Evolutionary conservation across 1,140 invertebrate genomes (phyloP).

Genomic region (Caerostris extrusa): DNA sequence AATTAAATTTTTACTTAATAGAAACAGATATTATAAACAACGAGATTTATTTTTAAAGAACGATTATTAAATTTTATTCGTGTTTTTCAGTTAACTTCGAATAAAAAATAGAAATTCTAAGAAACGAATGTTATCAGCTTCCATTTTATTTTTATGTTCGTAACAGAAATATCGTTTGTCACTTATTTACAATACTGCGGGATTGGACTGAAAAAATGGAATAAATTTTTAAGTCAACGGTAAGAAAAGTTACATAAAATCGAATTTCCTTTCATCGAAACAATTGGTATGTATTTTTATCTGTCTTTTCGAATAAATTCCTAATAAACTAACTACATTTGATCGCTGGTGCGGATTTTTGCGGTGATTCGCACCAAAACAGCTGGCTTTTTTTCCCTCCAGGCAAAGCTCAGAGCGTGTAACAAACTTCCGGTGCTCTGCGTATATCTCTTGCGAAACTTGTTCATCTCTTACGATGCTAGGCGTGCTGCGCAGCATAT

Average conservation of each 20-base stretch:
- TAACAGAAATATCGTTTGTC: no score
- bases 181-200: no score
- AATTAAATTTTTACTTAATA: no score
- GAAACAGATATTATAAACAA: no score
- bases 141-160: no score
- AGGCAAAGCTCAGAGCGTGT: neutral
- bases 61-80: no score
- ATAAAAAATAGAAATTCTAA: no score
- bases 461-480: slow-evolving; percentile 21
- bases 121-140: no score
- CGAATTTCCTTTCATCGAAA: neutral
- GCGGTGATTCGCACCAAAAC: slow-evolving; percentile 25
- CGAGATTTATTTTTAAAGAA: no score
- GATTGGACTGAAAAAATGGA: no score
- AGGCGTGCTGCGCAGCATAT: slow-evolving; percentile 37
- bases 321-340: neutral
- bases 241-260: neutral
- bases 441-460: slow-evolving; percentile 20
- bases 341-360: slow-evolving; percentile 18
- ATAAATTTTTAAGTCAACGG: neutral
- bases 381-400: neutral
- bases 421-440: slow-evolving; percentile 29
- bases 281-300: neutral
- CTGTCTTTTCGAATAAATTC: neutral
- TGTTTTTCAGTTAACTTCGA: no score